Conservation (phyloP, 2,797 vertebrate genomes). For the Lepus oiostolus region DNA sequence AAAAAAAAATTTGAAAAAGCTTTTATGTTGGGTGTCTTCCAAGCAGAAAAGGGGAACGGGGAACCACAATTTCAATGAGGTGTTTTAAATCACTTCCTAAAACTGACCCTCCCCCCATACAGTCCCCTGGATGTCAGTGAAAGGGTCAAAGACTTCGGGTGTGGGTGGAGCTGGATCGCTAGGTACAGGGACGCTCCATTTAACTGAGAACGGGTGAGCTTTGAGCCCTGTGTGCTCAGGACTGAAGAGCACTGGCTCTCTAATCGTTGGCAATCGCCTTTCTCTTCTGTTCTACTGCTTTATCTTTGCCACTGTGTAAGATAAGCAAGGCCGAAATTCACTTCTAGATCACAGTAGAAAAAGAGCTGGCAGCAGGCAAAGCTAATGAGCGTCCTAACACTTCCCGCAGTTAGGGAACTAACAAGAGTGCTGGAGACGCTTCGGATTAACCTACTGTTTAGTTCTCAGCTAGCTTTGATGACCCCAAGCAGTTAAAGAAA, state of each 20-base stretch:
- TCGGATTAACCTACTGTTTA: background rate
- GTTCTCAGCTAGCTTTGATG: background rate
- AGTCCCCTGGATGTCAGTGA: background rate
- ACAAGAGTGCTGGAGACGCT: rapidly evolving
- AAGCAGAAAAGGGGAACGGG: background rate
- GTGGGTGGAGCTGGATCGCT: background rate
- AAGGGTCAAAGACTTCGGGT: background rate
- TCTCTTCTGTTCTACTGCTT: background rate
- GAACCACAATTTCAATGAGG: background rate
- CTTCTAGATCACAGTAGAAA: background rate
- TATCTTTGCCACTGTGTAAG: background rate
- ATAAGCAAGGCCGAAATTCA: background rate
- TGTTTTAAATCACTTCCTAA: background rate
- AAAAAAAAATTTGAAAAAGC: background rate
- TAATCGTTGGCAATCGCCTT: constrained; percentile 7
- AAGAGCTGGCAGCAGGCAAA: background rate
- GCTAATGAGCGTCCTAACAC: background rate
- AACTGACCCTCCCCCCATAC: background rate
- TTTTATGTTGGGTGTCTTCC: background rate
- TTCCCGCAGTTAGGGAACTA: background rate
- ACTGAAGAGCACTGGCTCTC: background rate
- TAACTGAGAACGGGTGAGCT: background rate
- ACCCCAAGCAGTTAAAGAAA: background rate
- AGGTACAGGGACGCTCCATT: background rate
- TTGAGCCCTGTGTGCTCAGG: background rate